Percentiles rank a stretch among this genome's conserved stretches.
phyloP scores from a whole-genome alignment of 2,888 invertebrate genomes.

The Belgica antarctica region DNA sequence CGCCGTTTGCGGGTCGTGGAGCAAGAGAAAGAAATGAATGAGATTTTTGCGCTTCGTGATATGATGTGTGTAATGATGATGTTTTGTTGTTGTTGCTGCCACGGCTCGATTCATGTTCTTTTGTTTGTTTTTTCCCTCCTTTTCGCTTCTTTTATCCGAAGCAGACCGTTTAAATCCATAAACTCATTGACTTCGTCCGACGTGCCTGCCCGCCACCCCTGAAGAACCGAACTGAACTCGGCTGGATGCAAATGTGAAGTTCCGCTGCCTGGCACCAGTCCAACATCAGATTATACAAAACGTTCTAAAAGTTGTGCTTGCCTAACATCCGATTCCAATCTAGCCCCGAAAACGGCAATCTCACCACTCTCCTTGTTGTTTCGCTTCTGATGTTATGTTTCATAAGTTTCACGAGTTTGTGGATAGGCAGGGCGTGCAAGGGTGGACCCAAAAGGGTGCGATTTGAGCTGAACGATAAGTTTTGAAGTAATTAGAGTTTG shows the following conservation, averaged over 20 bases:
- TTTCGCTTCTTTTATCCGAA: not conserved
- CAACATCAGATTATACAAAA: not conserved
- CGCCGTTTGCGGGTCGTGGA: not conserved
- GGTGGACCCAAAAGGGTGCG: no score
- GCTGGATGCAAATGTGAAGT: not conserved
- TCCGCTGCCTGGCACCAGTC: not conserved
- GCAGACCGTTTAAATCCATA: not conserved
- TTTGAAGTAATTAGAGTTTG: no score
- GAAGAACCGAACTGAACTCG: no score
- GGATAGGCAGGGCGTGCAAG: no score
- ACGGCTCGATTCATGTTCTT: conserved; percentile 8
- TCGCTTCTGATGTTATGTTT: not conserved
- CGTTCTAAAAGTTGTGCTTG: conserved; percentile 2
- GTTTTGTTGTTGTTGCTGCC: conserved; percentile 10
- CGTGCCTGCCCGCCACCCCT: not conserved
- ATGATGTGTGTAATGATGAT: conserved; percentile 27
- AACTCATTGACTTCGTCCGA: not conserved
- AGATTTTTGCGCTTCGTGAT: conserved; percentile 22
- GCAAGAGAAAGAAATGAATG: conserved; percentile 22
- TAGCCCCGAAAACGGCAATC: no score
- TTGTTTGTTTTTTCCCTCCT: not conserved
- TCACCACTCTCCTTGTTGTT: no score
- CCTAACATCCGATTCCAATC: not conserved
- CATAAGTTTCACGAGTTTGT: not conserved
- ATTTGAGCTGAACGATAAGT: no score